phyloP scores from a whole-genome alignment of 1,140 invertebrate species.

The Brachionus rotundiformis region DNA sequence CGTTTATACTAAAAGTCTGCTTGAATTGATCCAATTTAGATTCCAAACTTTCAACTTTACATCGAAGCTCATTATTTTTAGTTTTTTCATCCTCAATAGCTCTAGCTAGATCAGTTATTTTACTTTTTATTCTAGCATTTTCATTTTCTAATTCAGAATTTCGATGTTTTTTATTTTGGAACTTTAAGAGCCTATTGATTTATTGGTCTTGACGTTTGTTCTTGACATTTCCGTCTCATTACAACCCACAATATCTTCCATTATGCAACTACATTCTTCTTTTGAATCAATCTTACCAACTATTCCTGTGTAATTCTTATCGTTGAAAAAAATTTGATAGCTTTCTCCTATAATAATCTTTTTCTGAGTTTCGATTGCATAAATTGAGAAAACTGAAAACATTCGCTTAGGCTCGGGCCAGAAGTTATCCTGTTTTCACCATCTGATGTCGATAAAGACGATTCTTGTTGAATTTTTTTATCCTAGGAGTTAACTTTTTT shows the following conservation, averaged over 20 bases:
- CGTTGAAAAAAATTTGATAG: not conserved
- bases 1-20: not conserved
- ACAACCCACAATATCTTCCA: conserved; percentile 12
- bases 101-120: not conserved
- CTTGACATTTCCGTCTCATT: not conserved
- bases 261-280: not conserved
- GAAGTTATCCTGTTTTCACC: not conserved
- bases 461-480: not conserved
- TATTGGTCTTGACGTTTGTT: not conserved
- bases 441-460: not conserved
- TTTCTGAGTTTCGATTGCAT: conserved; percentile 1
- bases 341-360: not conserved
- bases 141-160: not conserved
- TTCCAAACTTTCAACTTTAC: not conserved
- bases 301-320: not conserved
- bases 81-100: not conserved
- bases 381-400: conserved; percentile 10
- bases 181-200: not conserved
- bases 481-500: not conserved
- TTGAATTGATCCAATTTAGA: not conserved
- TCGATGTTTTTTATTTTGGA: not conserved
- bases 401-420: not conserved
- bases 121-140: not conserved
- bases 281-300: not conserved
- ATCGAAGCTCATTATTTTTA: not conserved